Conservation (phyloP, 1,140 invertebrate genomes). For the Thaumetopoea pityocampa region DNA sequence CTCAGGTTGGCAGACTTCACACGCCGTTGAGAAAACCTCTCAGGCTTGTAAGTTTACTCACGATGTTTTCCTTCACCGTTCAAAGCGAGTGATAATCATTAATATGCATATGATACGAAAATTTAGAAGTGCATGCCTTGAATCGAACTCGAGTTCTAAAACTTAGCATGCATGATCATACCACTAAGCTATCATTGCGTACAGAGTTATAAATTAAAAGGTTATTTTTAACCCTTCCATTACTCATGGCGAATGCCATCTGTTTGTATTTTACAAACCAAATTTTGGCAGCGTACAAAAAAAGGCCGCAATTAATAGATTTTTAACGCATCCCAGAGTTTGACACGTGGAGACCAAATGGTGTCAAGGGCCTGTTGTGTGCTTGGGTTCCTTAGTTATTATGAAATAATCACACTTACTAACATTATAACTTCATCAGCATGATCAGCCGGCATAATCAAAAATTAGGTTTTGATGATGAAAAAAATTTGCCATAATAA, state of each 20-base stretch:
- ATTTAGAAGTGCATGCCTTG: background rate
- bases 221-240: conserved; percentile 36
- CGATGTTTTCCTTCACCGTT: too few species aligned
- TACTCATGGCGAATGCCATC: conserved; percentile 24
- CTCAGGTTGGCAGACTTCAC: too few species aligned
- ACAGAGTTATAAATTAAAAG: conserved; percentile 17
- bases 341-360: conserved; percentile 67
- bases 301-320: conserved; percentile 60
- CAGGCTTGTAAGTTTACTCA: too few species aligned
- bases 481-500: too few species aligned
- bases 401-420: too few species aligned
- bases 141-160: conserved; percentile 1
- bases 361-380: conserved; percentile 31
- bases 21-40: too few species aligned
- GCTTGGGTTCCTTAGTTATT: conserved; percentile 40
- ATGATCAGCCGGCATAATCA: too few species aligned
- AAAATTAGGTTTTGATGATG: too few species aligned
- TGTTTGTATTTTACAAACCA: conserved; percentile 24
- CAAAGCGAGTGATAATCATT: too few species aligned
- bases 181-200: conserved; percentile 3
- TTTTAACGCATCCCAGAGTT: conserved; percentile 31
- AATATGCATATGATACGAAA: too few species aligned
- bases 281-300: conserved; percentile 34
- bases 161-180: too few species aligned
- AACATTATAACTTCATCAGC: too few species aligned